Evolutionary conservation across 2,797 vertebrate species (phyloP).

Genomic region (Acipenser oxyrinchus): DNA sequence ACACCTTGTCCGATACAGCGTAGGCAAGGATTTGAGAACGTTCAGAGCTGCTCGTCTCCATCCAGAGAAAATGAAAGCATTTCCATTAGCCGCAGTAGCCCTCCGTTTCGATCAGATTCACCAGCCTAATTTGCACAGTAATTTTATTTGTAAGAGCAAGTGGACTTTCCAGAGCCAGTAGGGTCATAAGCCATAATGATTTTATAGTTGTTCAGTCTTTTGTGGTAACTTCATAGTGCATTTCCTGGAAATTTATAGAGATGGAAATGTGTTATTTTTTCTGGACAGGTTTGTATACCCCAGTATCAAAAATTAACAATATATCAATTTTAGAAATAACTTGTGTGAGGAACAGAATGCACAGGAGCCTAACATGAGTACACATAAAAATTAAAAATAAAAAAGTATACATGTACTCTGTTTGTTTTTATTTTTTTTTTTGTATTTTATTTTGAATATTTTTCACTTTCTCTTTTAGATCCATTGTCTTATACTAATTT

Average conservation of each 20-base stretch:
- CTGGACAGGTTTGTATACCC: too few relatives aligned
- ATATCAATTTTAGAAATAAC: too few relatives aligned
- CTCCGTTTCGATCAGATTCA: not conserved
- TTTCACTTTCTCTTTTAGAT: too few relatives aligned
- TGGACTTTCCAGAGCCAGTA: not conserved
- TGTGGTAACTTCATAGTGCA: not conserved
- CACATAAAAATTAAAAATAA: too few relatives aligned
- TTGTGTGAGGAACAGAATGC: too few relatives aligned
- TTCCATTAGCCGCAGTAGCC: not conserved
- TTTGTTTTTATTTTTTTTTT: too few relatives aligned
- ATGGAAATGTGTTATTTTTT: not conserved
- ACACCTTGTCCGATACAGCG: not conserved
- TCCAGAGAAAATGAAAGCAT: not conserved
- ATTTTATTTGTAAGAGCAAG: not conserved
- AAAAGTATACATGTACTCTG: too few relatives aligned
- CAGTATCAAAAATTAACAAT: too few relatives aligned
- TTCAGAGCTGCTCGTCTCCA: slow-evolving; percentile 6
- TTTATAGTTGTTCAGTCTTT: not conserved
- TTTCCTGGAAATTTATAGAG: slow-evolving; percentile 5
- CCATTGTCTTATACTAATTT: too few relatives aligned
- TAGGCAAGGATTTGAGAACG: not conserved
- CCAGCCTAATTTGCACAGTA: not conserved
- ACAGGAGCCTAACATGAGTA: too few relatives aligned
- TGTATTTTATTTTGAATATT: too few relatives aligned
- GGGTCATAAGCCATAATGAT: not conserved